Conservation (phyloP, 2,113 vertebrate species). For the Hemicordylus capensis region DNA sequence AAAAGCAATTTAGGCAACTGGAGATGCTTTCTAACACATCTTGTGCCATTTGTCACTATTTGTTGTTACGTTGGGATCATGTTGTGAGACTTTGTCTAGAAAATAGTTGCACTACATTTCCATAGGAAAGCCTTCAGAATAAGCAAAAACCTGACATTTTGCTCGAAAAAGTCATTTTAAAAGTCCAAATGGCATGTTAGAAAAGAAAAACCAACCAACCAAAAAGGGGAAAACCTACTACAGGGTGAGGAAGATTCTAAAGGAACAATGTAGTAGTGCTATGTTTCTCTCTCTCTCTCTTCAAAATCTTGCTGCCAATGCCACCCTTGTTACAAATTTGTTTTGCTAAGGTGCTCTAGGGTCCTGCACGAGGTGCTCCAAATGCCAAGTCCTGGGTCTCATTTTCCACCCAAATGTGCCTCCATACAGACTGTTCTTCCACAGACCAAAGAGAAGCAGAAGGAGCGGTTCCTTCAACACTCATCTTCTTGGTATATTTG, state of each 20-base stretch:
- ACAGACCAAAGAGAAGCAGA: slow-evolving; percentile 21
- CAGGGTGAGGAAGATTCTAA: slow-evolving; percentile 50
- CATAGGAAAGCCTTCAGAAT: slow-evolving; percentile 75
- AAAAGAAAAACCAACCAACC: slow-evolving; percentile 59
- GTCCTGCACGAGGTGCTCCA: slow-evolving; percentile 60
- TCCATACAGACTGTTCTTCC: slow-evolving; percentile 30
- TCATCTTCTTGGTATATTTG: slow-evolving; percentile 96
- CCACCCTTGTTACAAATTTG: slow-evolving; percentile 66
- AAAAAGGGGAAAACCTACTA: slow-evolving; percentile 48
- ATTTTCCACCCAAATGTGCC: slow-evolving; percentile 25
- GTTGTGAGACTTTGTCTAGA: slow-evolving; percentile 66
- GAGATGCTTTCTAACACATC: slow-evolving; percentile 58
- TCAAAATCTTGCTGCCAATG: slow-evolving; percentile 60
- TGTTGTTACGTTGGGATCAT: slow-evolving; percentile 45
- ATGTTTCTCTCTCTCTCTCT: slow-evolving; percentile 56
- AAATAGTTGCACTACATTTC: slow-evolving; percentile 72
- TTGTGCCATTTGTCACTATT: slow-evolving; percentile 44
- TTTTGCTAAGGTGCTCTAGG: slow-evolving; percentile 75
- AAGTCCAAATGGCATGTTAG: slow-evolving; percentile 76
- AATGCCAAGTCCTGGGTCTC: slow-evolving; percentile 47
- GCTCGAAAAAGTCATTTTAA: slow-evolving; percentile 68
- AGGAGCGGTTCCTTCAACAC: slow-evolving; percentile 78
- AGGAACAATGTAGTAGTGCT: slow-evolving; percentile 61
- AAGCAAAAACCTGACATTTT: slow-evolving; percentile 64
- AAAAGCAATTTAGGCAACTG: slow-evolving; percentile 45